Evolutionary conservation across 2,888 invertebrate genomes (phyloP).

Genomic region (Nineta flava): DNA sequence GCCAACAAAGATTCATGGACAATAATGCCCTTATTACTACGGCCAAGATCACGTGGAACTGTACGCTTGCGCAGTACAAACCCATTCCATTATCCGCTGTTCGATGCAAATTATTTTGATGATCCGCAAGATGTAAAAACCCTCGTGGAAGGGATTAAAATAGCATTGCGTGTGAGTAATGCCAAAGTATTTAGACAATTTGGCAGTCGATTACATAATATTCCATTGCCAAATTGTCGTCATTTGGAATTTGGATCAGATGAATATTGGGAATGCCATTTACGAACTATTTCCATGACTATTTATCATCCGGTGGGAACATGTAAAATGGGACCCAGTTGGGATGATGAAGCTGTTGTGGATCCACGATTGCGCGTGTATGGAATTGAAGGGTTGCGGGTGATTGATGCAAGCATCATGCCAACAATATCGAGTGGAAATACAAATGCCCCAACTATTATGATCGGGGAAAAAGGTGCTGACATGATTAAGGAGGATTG

Average conservation of each 20-base stretch:
- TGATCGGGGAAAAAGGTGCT: constrained; percentile 81
- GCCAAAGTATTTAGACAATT: constrained; percentile 67
- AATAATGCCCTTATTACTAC: constrained; percentile 66
- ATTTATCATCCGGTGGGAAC: constrained; percentile 83
- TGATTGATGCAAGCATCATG: constrained; percentile 80
- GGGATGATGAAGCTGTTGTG: constrained; percentile 65
- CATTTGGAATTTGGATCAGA: constrained; percentile 58
- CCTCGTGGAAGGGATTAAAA: constrained; percentile 71
- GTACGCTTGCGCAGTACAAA: constrained; percentile 60
- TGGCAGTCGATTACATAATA: constrained; percentile 56
- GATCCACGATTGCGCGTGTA: constrained; percentile 63
- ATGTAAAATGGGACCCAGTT: constrained; percentile 72
- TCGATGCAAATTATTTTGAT: constrained; percentile 85
- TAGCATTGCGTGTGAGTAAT: constrained; percentile 54
- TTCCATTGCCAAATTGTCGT: constrained; percentile 64
- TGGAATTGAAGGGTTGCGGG: constrained; percentile 60
- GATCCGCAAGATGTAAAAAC: constrained; percentile 61
- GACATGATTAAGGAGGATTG: constrained; percentile 77
- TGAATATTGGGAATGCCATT: constrained; percentile 75
- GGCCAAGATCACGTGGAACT: constrained; percentile 66
- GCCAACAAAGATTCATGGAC: constrained; percentile 66
- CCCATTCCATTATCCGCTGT: constrained; percentile 73
- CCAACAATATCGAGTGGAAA: constrained; percentile 79
- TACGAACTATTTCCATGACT: constrained; percentile 74
- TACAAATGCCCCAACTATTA: constrained; percentile 81